Percentiles rank a stretch among this genome's conserved stretches.
These are phyloP conservation scores for Allophyes oxyacanthae DNA, from an alignment of 2,888 invertebrate species.

Conservation along the genomic window DNA sequence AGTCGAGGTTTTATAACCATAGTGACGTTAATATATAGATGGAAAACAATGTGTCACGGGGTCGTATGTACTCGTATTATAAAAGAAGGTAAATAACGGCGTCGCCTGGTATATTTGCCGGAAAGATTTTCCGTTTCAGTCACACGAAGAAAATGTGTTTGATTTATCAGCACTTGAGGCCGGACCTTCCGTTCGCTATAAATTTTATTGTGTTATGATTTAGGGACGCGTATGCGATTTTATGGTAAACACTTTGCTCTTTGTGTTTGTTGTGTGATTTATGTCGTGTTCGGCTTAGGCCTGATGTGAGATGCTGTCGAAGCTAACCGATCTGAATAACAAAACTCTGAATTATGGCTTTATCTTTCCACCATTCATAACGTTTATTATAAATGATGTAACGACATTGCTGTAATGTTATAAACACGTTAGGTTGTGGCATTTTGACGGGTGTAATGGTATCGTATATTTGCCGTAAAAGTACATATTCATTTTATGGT, in stretches of 20 bases:
- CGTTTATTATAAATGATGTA: constrained; percentile 39
- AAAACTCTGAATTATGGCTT: constrained; percentile 50
- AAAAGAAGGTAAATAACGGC: constrained; percentile 70
- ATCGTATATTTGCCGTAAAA: constrained; percentile 42
- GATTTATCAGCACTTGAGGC: constrained; percentile 88
- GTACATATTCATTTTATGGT: constrained; percentile 38
- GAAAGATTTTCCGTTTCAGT: constrained; percentile 84
- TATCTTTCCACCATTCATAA: constrained; percentile 28
- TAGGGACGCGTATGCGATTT: constrained; percentile 86
- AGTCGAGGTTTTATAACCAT: constrained; percentile 53
- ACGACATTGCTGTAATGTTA: constrained; percentile 22
- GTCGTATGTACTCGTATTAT: constrained; percentile 52
- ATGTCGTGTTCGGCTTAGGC: constrained; percentile 64
- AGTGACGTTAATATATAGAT: constrained; percentile 58
- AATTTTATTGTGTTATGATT: constrained; percentile 89
- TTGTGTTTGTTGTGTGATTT: constrained; percentile 83
- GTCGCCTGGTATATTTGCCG: constrained; percentile 79
- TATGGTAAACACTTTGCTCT: constrained; percentile 88
- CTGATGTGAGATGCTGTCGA: constrained; percentile 62
- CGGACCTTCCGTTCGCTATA: constrained; percentile 88
- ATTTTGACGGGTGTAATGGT: constrained; percentile 41
- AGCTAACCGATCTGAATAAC: constrained; percentile 59
- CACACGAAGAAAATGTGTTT: constrained; percentile 87
- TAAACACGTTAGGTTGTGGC: constrained; percentile 33
- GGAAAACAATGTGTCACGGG: constrained; percentile 56